Base-by-base conservation (phyloP, 2,797 vertebrate genomes). In the Ptychobarbus kaznakovi region DNA sequence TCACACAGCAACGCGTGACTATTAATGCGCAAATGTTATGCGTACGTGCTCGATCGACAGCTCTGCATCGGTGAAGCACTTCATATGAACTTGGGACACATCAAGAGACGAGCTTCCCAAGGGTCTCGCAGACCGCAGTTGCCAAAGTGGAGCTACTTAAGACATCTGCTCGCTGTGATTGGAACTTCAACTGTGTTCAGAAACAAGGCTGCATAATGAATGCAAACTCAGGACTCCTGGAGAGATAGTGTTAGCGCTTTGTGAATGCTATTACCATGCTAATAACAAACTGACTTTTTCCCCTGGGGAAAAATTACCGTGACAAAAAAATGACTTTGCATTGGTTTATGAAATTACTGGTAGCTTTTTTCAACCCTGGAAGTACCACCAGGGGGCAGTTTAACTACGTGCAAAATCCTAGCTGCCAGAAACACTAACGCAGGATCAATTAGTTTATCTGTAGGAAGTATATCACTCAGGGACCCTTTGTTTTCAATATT, bases 191-290 rank as follows among this genome's bases (percentile, higher is more conserved):
- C 73, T 61, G 83, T 81, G 80, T 63, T 70, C 42, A 53, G 63
- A 88, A 86, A 79, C 87, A 80, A 88, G 84, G 76, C 87, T 82
- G 65, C 18, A 74, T 87, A 89, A 89, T 89, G 80, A 83, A 89
- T 89, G 86, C 88, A 89, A 83, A 86, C 86, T 86, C 88, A 86
- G 84, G 86, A 82, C 83, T 88, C 81, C 69, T 70, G 70, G 86
- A 75, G 86, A 87, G 83, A 89, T 83, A 87, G 88, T 82, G 74
- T 82, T 79, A 53, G 87, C 80, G 80, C 86, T 87, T 86, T 89
- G 80, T 83, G 81, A 89, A 85, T 87, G 83, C 80, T 79, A 87
- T 88, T 88, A 88, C 85, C 87, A 88, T 88, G 85, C 88, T 87
- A 86, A 89, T 87, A 82, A 81, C 86, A 83, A 89, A 87, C 86